Base-by-base conservation (phyloP, 1,140 invertebrate species). In the Drosophila takahashii region DNA sequence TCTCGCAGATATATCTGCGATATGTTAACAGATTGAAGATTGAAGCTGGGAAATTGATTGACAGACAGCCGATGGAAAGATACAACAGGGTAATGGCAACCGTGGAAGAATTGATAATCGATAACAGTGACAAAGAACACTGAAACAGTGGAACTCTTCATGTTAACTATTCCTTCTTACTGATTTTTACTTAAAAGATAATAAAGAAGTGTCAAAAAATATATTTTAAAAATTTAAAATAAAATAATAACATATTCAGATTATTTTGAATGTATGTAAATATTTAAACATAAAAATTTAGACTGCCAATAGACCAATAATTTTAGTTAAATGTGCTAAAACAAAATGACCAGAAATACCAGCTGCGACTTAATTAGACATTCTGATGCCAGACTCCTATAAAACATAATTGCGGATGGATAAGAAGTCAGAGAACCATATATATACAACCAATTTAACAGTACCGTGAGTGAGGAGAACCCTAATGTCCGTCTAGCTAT, bases 21-120 rank as follows among this genome's bases (percentile, higher is more conserved):
- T 50, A 70, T 70, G 62, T 70, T 70, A 70, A 70, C 66, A 70
- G 66, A 69, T 70, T 48, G 52, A 44, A 70, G 66, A 69, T 70
- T 48, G 52, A 44, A 61, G 52, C 66, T 16, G 9, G 64, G 16
- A 69, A 69, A 70, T 70, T 70, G 66, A 70, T 47, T 69, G 66
- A 57, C 64, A 47, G 64, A 32, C 64, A 69, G 52, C 34, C 27
- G 22, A 70, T 36, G 34, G 59, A 13, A 16, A 48, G 44, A 64
- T 50, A 13, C 34, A 61, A 42, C 16, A 51, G 11, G 16, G 15
- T 18, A 44, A 18, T 44, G 41, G 41, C 41, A 44, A 5, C 3
- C 9, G 41, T n/a, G 8, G 15, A 44, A 9, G 9, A 32, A 32
- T 8, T 32, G 29, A 32, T 32, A 7, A 9, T 1, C 8, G 29